Conservation (phyloP, 2,888 invertebrate species). For the Sipha maydis region DNA sequence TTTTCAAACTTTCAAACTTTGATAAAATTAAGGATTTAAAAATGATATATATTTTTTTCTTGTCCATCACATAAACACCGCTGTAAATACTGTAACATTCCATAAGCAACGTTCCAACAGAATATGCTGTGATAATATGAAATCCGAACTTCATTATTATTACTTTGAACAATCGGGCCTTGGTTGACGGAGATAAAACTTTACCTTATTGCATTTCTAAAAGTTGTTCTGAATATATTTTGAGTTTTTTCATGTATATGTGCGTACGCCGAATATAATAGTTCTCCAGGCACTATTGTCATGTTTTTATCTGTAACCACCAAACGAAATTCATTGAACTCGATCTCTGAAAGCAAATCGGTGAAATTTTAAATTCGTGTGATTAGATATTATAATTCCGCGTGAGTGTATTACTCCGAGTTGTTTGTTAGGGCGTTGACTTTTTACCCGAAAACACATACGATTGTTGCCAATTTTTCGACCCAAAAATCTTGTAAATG, state of each 20-base stretch:
- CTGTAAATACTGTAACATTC: no score
- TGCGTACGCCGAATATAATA: background rate
- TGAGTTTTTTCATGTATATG: background rate
- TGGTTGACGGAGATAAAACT: background rate
- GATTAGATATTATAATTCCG: background rate
- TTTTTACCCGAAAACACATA: slow-evolving; percentile 16
- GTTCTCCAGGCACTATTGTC: slow-evolving; percentile 25
- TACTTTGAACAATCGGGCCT: background rate
- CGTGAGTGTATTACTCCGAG: slow-evolving; percentile 13
- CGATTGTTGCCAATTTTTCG: slow-evolving; percentile 55
- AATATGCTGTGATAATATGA: no score
- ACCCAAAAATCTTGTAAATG: slow-evolving; percentile 41
- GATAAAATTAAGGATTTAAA: no score
- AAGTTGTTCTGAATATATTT: slow-evolving; percentile 2
- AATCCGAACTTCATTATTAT: no score
- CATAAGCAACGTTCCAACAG: no score
- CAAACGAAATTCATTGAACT: slow-evolving; percentile 3
- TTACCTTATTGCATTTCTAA: background rate
- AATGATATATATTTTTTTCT: no score
- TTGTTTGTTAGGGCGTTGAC: slow-evolving; percentile 43
- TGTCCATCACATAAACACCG: no score
- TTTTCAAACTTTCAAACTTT: no score
- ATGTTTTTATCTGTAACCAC: background rate
- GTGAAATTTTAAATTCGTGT: background rate
- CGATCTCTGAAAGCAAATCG: background rate